These are phyloP conservation scores for Tholera decimalis DNA, from an alignment of 2,888 invertebrate species.

Conservation along the genomic window DNA sequence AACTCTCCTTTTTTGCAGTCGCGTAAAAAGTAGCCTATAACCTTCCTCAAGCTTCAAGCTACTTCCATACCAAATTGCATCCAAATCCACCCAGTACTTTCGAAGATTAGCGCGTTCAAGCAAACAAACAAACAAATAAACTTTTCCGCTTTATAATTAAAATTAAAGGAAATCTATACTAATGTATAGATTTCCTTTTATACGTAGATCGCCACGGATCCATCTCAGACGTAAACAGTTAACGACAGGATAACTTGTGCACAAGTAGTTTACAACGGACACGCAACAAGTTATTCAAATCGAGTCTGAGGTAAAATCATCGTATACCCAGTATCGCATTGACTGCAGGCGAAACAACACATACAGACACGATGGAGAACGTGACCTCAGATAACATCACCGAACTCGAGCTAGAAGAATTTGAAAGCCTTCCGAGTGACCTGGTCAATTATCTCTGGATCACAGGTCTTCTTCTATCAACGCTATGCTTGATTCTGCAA, in stretches of 20 bases:
- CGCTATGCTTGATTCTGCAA: conserved; percentile 71
- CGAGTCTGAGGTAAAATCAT: conserved; percentile 10
- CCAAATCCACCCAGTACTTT: too few species aligned
- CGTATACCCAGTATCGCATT: conserved; percentile 19
- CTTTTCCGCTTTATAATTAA: too few species aligned
- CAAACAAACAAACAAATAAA: too few species aligned
- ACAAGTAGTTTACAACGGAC: background rate
- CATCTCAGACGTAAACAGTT: background rate
- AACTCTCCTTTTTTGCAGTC: too few species aligned
- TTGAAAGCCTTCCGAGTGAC: too few species aligned
- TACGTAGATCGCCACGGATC: background rate
- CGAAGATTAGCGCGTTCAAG: too few species aligned
- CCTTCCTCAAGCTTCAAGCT: too few species aligned
- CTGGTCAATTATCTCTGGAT: conserved; percentile 51
- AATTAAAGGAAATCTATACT: too few species aligned
- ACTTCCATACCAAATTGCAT: too few species aligned
- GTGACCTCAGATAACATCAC: conserved; percentile 17
- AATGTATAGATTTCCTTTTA: too few species aligned
- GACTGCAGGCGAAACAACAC: conserved; percentile 3
- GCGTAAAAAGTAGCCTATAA: too few species aligned
- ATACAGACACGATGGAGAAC: conserved; percentile 33
- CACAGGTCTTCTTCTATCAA: conserved; percentile 72
- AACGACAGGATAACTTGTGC: background rate
- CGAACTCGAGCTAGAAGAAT: too few species aligned
- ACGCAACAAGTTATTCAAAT: background rate